phyloP scores from a whole-genome alignment of 2,888 invertebrate genomes.

The Pollenia angustigena region DNA sequence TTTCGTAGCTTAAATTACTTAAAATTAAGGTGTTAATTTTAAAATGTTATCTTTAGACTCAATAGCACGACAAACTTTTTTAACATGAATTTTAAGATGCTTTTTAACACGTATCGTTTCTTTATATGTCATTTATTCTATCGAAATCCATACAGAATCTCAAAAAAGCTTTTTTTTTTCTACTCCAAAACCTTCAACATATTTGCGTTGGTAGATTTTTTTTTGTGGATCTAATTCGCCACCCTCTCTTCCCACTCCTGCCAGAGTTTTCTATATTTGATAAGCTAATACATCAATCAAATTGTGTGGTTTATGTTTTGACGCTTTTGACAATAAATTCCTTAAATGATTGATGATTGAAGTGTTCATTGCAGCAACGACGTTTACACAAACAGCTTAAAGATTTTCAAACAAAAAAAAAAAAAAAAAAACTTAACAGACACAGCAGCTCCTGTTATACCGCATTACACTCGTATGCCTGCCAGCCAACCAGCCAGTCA shows the following conservation, averaged over 20 bases:
- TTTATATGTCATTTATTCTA: no score
- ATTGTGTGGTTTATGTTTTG: constrained; percentile 72
- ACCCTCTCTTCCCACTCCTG: neutral
- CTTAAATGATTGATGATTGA: constrained; percentile 72
- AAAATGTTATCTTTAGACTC: no score
- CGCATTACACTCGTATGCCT: constrained; percentile 26
- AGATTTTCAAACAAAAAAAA: neutral
- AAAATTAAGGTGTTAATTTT: no score
- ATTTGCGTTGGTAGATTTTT: no score
- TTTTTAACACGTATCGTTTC: no score
- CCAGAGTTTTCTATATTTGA: constrained; percentile 69
- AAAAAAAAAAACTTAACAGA: constrained; percentile 3
- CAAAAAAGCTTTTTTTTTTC: no score
- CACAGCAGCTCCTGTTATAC: constrained; percentile 60
- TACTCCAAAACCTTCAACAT: no score
- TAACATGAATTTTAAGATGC: no score
- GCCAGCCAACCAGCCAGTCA: constrained; percentile 1
- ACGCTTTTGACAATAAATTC: constrained; percentile 74
- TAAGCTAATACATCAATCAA: constrained; percentile 74
- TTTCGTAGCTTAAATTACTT: no score
- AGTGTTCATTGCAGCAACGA: constrained; percentile 64
- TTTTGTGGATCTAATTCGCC: no score
- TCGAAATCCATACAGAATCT: no score
- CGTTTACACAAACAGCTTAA: constrained; percentile 40
- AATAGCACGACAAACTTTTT: no score